A percentile compares a stretch with the other conserved stretches of the same genome.
These are phyloP conservation scores for Myrmecobius fasciatus DNA, from an alignment of 2,113 vertebrate genomes.

Conservation along the genomic window DNA sequence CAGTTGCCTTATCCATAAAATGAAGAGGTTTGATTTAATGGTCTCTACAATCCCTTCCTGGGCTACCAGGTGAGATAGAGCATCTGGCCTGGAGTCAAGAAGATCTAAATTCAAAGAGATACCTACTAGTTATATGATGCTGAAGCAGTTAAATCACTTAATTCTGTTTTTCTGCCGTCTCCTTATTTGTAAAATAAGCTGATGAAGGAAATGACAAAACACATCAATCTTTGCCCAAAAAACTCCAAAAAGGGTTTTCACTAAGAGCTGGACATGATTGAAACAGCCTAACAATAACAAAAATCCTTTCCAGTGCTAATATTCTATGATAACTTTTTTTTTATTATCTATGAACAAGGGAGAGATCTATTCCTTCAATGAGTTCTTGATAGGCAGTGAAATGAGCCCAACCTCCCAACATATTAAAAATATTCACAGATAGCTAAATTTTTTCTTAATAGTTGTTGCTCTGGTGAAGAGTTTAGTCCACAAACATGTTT, in stretches of 20 bases:
- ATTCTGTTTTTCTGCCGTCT: neutral
- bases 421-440: neutral
- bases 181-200: neutral
- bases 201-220: neutral
- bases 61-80: neutral
- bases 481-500: neutral
- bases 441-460: neutral
- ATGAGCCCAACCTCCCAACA: neutral
- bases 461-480: neutral
- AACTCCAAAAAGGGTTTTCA: neutral
- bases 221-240: neutral
- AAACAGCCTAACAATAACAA: neutral
- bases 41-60: constrained; percentile 2
- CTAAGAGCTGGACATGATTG: neutral
- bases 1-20: neutral
- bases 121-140: neutral
- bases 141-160: neutral
- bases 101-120: neutral
- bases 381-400: neutral
- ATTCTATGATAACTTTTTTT: constrained; percentile 1
- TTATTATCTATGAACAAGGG: neutral
- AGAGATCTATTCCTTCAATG: neutral
- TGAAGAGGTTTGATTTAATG: neutral
- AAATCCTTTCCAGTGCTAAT: constrained; percentile 19
- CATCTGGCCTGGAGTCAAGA: neutral